A percentile compares a stretch with the other conserved stretches of the same genome.
phyloP scores from a whole-genome alignment of 37 sponge, comb jelly and placozoan genomes.

The Halisarca cf. caerulea region DNA sequence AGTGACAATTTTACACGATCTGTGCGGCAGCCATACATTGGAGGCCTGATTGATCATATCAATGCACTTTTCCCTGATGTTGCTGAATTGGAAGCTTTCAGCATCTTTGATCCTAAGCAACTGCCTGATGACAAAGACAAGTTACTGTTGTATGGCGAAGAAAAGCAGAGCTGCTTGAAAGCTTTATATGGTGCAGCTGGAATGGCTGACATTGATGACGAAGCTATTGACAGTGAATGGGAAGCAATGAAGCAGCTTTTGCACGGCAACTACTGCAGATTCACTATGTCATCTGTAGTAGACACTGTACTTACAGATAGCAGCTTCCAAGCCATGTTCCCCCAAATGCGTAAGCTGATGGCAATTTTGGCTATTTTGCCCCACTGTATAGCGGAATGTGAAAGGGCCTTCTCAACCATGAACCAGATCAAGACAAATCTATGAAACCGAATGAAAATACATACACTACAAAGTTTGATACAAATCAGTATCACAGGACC shows the following conservation, averaged over 20 bases:
- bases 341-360: too few relatives aligned
- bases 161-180: not conserved
- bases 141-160: not conserved
- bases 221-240: constrained; percentile 15
- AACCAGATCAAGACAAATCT: too few relatives aligned
- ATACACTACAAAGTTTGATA: too few relatives aligned
- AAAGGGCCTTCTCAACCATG: too few relatives aligned
- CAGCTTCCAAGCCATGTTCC: too few relatives aligned
- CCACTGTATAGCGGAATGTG: too few relatives aligned
- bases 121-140: constrained; percentile 6
- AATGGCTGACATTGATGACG: not conserved
- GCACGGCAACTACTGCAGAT: not conserved
- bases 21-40: not conserved
- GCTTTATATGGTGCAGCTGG: too few relatives aligned
- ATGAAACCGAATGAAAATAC: too few relatives aligned
- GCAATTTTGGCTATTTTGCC: too few relatives aligned
- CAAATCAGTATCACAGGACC: too few relatives aligned
- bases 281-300: not conserved
- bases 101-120: constrained; percentile 21
- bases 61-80: constrained; percentile 9
- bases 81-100: constrained; percentile 1
- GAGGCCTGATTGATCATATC: constrained; percentile 8
- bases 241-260: constrained; percentile 12
- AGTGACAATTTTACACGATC: not conserved
- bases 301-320: constrained; percentile 5